A percentile compares a stretch with the other conserved stretches of the same genome.
Conservation (phyloP, 1,140 invertebrate species). For the Harlomillsia oculata region DNA sequence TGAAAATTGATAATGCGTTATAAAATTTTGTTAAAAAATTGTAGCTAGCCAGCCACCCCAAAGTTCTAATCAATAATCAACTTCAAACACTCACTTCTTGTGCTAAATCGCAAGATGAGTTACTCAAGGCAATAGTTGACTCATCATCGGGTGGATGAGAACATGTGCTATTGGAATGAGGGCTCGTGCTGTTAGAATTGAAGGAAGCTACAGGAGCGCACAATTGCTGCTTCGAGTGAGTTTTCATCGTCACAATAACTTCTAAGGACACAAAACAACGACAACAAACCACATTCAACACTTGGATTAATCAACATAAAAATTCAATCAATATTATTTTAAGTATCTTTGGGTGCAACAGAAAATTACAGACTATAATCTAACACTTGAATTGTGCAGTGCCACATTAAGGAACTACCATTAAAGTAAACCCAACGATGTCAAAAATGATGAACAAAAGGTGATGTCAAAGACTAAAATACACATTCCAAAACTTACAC, state of each 20-base stretch:
- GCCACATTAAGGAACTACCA: too few relatives aligned
- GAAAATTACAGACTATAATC: too few relatives aligned
- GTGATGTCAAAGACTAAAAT: background rate
- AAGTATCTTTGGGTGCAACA: too few relatives aligned
- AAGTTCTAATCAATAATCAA: background rate
- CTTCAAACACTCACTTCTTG: conserved; percentile 32
- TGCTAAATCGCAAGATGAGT: conserved; percentile 31
- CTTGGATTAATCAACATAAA: too few relatives aligned
- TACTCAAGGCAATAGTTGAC: background rate
- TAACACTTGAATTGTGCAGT: too few relatives aligned
- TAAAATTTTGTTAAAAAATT: background rate
- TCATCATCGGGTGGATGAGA: background rate
- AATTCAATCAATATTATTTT: too few relatives aligned
- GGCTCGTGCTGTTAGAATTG: conserved; percentile 29
- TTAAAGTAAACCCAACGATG: too few relatives aligned
- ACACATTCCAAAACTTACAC: conserved; percentile 2
- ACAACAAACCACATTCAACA: conserved; percentile 11
- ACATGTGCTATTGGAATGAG: conserved; percentile 5
- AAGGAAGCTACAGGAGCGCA: conserved; percentile 34
- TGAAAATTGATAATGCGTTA: background rate
- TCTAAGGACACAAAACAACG: conserved; percentile 9
- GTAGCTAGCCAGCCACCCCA: background rate
- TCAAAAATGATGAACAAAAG: too few relatives aligned
- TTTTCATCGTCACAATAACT: conserved; percentile 28
- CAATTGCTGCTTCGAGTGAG: conserved; percentile 34